Base-by-base conservation (phyloP, 2,113 vertebrate species). In the Bombycilla garrulus region DNA sequence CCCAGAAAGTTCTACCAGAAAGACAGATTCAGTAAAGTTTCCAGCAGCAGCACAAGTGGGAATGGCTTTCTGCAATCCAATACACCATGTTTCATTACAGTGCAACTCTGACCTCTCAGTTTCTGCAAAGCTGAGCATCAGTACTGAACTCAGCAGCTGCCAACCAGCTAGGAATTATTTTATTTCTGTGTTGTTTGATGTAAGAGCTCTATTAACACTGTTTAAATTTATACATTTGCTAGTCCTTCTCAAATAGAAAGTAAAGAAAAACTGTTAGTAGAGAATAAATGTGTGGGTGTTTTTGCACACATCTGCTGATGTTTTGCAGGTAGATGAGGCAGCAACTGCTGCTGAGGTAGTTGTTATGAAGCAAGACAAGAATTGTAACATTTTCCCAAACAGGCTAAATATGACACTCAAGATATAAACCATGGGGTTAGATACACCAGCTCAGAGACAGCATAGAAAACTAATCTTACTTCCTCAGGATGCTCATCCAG, bases 401-500 rank as follows among this genome's bases (percentile, higher is more conserved):
- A 70, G 11, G 11, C 24, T 54, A 76, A 79, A 31, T 28, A 44
- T 6, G 12, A 73, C 17, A 51, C 11, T 57, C 2, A 0, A 38
- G 7, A 45, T 61, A 80, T 20, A 91, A 88, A 72, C 13, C 22
- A 29, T 20, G 4, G 18, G 16, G 17, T 47, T 73, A 77, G 28
- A 88, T 4, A 47, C 9, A 45, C 7, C 7, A 80, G 17, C 15
- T 57, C n/a, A 40, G 5, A 73, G 22, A 42, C 18, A 84, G 16
- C n/a, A 60, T 0, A 3, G 11, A 64, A 82, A 73, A 89, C 47
- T 33, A 12, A 67, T 53, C 90, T 97, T 98, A 99, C 99, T 95
- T 99, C 99, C 66, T 98, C 98, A 11, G 97, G 97, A 40, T 47
- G 73, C 76, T 99, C 99, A 50, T 98, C 98, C 51, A 66, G 4